These are phyloP conservation scores for Alouatta palliata DNA, from an alignment of 2,113 vertebrate genomes.

Conservation along the genomic window DNA sequence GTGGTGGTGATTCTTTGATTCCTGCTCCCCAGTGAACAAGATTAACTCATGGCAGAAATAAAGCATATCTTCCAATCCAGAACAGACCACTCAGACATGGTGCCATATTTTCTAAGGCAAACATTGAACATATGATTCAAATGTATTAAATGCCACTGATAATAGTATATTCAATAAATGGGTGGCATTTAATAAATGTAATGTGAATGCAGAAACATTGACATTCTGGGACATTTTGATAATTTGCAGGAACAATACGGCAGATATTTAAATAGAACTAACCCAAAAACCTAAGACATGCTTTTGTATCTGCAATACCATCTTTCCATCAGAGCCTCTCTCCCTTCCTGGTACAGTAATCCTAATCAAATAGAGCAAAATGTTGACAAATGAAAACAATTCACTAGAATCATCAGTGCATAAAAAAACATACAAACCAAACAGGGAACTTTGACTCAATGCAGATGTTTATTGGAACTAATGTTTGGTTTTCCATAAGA, in stretches of 20 bases:
- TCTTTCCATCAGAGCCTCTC: not conserved
- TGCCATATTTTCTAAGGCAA: not conserved
- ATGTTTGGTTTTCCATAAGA: constrained; percentile 36
- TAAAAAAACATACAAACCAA: constrained; percentile 43
- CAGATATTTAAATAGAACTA: not conserved
- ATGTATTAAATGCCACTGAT: not conserved
- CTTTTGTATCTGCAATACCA: not conserved
- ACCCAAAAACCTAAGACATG: not conserved
- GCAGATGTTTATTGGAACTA: constrained; percentile 67
- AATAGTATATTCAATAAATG: not conserved
- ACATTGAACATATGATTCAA: not conserved
- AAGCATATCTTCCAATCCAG: not conserved
- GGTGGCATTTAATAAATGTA: not conserved
- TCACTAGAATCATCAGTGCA: constrained; percentile 36
- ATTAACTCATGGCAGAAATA: not conserved
- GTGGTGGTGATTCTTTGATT: not conserved
- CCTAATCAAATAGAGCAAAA: not conserved
- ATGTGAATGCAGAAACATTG: not conserved
- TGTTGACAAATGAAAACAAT: constrained; percentile 35
- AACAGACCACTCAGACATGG: not conserved
- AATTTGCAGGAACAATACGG: not conserved
- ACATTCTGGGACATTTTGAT: not conserved
- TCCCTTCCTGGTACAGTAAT: not conserved
- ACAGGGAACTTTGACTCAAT: constrained; percentile 29
- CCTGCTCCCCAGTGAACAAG: not conserved